Evolutionary conservation across 2,888 invertebrate genomes (phyloP), one percentile per base, ranked within the genome.

Genomic region (Apocheima hispidaria): DNA sequence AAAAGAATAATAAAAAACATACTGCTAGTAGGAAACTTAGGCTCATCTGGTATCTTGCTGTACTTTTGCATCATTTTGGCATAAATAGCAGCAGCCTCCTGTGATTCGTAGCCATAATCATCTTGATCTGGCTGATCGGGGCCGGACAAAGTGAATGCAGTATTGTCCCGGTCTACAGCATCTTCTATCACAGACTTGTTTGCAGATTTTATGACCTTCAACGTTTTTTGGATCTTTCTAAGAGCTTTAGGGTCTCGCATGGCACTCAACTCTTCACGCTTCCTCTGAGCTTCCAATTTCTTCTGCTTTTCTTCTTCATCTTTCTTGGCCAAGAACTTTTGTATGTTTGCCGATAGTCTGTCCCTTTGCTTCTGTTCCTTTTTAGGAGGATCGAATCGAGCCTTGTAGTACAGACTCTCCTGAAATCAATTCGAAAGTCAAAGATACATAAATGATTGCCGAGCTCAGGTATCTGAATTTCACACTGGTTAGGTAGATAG

Each of bases 101-200:
- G 96, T 0, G 98, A 98, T 36, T 96, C 97, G 79, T 97, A 98
- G 0, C 98, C 98, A 80, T 98, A 98, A 79, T 98, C 98, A 88
- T 98, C 98, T 79, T 97, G 97, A 75, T 98, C 98, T 0, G 97
- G 96, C 76, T 97, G 97, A 1, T 95, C 94, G 0, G 95, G 95
- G 0, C 96, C 97, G 49, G 94, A 94, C 33, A 95, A 85, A 0
- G 96, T 96, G 4, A 96, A 94, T 3, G 96, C 96, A 12, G 96
- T 96, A 71, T 97, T 95, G 28, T 96, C 94, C 70, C 94, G 93
- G 76, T 97, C 96, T 21, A 96, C 90, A 0, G 97, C 97, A 93
- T 98, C 98, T 41, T 95, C 96, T 66, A 98, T 88, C 1, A 96
- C 97, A 2, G 97, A 96, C 80, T 97, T 97, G 82, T 97, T 97